These are phyloP conservation scores for Sclerurus mexicanus DNA, from an alignment of 2,113 vertebrate genomes.

Conservation along the genomic window DNA sequence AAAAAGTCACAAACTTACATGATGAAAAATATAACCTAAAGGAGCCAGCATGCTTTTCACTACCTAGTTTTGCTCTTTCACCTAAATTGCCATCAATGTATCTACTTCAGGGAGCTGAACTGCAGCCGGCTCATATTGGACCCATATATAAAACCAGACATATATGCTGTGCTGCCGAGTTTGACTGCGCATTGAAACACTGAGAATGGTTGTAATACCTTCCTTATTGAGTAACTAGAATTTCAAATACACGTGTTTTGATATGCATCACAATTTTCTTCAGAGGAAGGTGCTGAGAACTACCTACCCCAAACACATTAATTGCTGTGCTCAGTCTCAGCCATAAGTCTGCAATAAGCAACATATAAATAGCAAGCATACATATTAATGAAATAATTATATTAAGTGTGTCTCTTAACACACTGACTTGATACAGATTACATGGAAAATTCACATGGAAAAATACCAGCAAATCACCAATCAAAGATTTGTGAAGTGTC, in stretches of 20 bases:
- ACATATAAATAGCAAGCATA: background rate
- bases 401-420: background rate
- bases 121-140: background rate
- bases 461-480: background rate
- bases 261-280: background rate
- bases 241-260: background rate
- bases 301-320: background rate
- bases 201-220: rapidly evolving
- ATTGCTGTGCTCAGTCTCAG: background rate
- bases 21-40: background rate
- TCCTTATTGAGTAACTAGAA: background rate
- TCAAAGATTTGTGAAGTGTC: background rate
- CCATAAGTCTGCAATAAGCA: background rate
- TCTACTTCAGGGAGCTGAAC: background rate
- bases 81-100: background rate
- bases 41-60: background rate
- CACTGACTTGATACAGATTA: background rate
- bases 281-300: background rate
- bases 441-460: background rate
- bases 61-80: background rate
- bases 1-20: background rate
- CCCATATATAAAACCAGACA: background rate
- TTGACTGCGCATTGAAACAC: background rate
- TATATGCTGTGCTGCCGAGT: background rate
- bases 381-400: background rate